Evolutionary conservation across 1,140 invertebrate genomes (phyloP), one percentile per base, ranked within the genome.

Genomic region (Listronotus bonariensis): DNA sequence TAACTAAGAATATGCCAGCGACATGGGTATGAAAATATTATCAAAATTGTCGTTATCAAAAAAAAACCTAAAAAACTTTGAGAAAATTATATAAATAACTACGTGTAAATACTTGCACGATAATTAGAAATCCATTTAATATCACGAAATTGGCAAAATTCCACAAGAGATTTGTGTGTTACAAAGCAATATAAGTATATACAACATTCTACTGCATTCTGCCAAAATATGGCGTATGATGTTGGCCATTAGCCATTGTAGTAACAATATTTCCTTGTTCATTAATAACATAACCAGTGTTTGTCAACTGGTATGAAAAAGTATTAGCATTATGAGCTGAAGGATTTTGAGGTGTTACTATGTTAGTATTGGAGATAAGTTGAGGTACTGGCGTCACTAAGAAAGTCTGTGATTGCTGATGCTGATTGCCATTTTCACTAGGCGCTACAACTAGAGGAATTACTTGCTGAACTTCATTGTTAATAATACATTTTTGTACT

Each of bases 321-420:
- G 77, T 72, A 69, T 74, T 77, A 10, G 74, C 49, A 31, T 70
- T 65, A 64, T 77, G 75, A 60, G 69, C 73, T 53, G 59, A 65
- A 11, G 71, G 45, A 63, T 77, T 76, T 55, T 75, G 72, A 9
- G 74, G 57, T 10, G 71, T 68, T 48, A 73, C 70, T n/a, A 76
- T 60, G 67, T 74, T 77, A 26, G 71, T 70, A 68, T 74, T 77
- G 20, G 74, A 71, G 18, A 79, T 80, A 71, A 86, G 80, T 74
- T 86, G 84, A 26, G 83, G 82, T 14, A 87, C 83, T 1, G 85
- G 85, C 7, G 85, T 85, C 3, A 86, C 83, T 60, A 86, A 79
- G 74, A 85, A 86, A 0, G 84, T 80, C 69, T 84, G 83, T 68
- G 82, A 84, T 56, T 77, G 73, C 55, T 77, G 72, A 58, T 76